These are phyloP conservation scores for Hypomesus transpacificus DNA, from an alignment of 2,113 vertebrate species.

Conservation along the genomic window DNA sequence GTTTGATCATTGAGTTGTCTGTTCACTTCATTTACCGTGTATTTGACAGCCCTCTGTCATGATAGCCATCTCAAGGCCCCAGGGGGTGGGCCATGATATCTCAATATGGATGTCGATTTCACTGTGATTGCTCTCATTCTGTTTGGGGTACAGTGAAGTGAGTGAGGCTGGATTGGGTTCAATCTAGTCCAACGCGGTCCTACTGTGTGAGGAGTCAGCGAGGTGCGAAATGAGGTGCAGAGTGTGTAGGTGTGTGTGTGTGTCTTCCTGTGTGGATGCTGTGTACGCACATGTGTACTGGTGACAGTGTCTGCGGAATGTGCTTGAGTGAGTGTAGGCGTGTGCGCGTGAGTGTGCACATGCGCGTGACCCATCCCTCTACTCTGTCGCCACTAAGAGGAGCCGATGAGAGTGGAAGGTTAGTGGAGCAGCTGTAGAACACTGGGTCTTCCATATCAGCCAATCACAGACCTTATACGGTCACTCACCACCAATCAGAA, in stretches of 20 bases:
- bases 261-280: neutral
- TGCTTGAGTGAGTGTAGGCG: too few relatives aligned
- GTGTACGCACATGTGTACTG: too few relatives aligned
- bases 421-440: neutral
- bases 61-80: constrained; percentile 16
- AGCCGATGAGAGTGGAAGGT: neutral
- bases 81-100: constrained; percentile 12
- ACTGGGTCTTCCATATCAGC: too few relatives aligned
- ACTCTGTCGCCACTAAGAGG: too few relatives aligned
- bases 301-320: too few relatives aligned
- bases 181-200: constrained; percentile 43
- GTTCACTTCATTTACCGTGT: neutral
- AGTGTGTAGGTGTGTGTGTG: neutral
- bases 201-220: constrained; percentile 28
- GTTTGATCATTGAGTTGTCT: neutral
- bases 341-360: too few relatives aligned
- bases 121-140: constrained; percentile 38
- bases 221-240: constrained; percentile 33
- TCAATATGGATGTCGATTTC: constrained; percentile 42
- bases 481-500: too few relatives aligned
- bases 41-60: constrained; percentile 18
- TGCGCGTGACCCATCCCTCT: too few relatives aligned
- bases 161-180: constrained; percentile 35
- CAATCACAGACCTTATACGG: too few relatives aligned
- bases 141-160: constrained; percentile 27